Percentiles rank a stretch among this genome's conserved stretches.
Conservation (phyloP, 2,113 vertebrate genomes). For the Orthochromis indermauri region DNA sequence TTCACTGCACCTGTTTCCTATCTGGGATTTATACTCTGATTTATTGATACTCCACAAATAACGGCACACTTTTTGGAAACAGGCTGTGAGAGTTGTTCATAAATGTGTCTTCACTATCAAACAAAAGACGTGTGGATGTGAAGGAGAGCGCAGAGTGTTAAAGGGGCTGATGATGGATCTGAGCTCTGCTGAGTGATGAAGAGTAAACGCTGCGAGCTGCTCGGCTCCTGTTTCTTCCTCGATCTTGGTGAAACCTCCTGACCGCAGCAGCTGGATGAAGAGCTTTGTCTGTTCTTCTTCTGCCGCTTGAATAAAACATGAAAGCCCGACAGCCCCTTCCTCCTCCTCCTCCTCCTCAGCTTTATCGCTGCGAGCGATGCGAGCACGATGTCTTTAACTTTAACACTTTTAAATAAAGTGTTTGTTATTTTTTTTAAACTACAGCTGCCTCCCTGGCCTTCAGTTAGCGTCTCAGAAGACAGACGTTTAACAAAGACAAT, state of each 20-base stretch:
- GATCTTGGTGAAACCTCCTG: background rate
- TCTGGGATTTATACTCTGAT: background rate
- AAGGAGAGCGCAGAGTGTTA: background rate
- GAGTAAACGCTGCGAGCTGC: background rate
- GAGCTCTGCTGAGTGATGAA: background rate
- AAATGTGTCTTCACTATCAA: background rate
- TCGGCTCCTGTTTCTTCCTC: background rate
- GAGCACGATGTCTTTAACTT: background rate
- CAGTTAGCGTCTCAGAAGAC: background rate
- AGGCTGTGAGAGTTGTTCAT: background rate
- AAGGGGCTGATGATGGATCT: background rate
- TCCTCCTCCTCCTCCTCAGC: background rate
- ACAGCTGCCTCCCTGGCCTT: background rate
- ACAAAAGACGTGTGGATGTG: background rate
- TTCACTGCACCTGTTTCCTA: background rate
- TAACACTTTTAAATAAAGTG: background rate
- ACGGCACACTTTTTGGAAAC: background rate
- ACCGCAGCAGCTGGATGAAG: conserved; percentile 8
- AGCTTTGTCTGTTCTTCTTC: conserved; percentile 4
- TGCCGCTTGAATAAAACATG: conserved; percentile 33
- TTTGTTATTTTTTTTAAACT: background rate
- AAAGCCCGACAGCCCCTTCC: background rate
- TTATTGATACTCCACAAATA: background rate
- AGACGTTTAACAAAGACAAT: background rate
- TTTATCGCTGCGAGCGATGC: background rate